Percentiles rank a stretch among this genome's conserved stretches.
phyloP scores from a whole-genome alignment of 1,140 invertebrate genomes.

The Phocides pigmalion region DNA sequence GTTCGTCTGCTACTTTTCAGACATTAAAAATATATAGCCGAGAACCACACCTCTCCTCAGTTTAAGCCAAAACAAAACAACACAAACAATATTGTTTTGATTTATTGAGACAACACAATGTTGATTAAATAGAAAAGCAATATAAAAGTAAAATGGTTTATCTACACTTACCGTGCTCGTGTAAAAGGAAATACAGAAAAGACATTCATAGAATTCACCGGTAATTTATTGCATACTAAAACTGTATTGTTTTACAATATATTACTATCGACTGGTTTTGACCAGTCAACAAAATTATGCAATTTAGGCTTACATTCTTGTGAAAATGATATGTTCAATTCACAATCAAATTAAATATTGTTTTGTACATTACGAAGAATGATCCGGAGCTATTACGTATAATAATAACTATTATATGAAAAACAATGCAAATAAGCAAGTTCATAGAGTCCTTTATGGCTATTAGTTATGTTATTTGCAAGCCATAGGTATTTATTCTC shows the following conservation, averaged over 20 bases:
- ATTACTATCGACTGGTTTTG: conserved; percentile 33
- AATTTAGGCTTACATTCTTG: conserved; percentile 9
- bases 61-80: too few species aligned
- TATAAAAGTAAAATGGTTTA: too few species aligned
- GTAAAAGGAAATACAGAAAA: conserved; percentile 34
- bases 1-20: too few species aligned
- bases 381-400: conserved; percentile 37
- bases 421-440: conserved; percentile 77
- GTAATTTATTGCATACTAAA: conserved; percentile 74
- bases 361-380: conserved; percentile 46
- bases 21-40: too few species aligned
- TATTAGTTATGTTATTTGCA: conserved; percentile 82
- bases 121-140: too few species aligned
- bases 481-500: conserved; percentile 76
- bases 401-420: conserved; percentile 66
- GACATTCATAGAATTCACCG: conserved; percentile 58
- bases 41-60: too few species aligned
- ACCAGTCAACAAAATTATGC: conserved; percentile 34
- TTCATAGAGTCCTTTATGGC: conserved; percentile 76
- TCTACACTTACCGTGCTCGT: too few species aligned
- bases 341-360: conserved; percentile 42
- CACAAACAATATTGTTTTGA: too few species aligned
- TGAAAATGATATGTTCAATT: conserved; percentile 39
- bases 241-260: conserved; percentile 45
- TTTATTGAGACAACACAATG: too few species aligned